Conservation (phyloP, 2,888 invertebrate genomes). For the Agrenia bidenticulata region DNA sequence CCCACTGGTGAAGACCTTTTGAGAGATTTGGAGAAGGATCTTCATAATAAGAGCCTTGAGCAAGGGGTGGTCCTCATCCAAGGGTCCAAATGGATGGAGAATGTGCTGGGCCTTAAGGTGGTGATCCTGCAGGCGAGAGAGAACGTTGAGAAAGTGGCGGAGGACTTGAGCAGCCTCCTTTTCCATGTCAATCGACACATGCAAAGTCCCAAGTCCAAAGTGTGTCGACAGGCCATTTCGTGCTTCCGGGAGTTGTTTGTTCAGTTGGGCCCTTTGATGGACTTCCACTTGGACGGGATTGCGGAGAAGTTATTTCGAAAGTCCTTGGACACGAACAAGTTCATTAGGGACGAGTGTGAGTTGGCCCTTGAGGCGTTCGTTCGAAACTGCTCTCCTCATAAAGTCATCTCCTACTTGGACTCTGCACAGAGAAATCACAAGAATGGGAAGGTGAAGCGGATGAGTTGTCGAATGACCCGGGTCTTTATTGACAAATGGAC, state of each 20-base stretch:
- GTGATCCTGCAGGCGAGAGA: neutral
- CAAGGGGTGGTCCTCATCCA: neutral
- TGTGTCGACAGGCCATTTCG: constrained; percentile 6
- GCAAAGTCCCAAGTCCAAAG: constrained; percentile 5
- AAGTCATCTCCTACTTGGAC: constrained; percentile 6
- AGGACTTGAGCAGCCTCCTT: neutral
- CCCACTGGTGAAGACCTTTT: neutral
- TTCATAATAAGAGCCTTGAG: neutral
- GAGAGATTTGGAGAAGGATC: neutral
- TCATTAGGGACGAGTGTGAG: constrained; percentile 14
- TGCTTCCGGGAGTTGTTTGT: constrained; percentile 8
- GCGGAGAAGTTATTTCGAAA: constrained; percentile 11
- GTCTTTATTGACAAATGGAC: neutral
- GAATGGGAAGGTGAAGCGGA: neutral
- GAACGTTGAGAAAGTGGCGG: neutral
- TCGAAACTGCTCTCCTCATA: neutral
- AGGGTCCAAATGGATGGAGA: neutral
- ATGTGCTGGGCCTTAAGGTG: neutral
- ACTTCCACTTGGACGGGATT: neutral
- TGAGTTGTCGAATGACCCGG: neutral
- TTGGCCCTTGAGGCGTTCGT: neutral
- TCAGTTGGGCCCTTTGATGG: neutral
- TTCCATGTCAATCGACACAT: neutral
- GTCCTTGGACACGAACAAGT: constrained; percentile 6
- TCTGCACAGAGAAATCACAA: constrained; percentile 6